A percentile compares a stretch with the other conserved stretches of the same genome.
Evolutionary conservation across 1,140 invertebrate species (phyloP).

Genomic region (Temnothorax nylanderi): DNA sequence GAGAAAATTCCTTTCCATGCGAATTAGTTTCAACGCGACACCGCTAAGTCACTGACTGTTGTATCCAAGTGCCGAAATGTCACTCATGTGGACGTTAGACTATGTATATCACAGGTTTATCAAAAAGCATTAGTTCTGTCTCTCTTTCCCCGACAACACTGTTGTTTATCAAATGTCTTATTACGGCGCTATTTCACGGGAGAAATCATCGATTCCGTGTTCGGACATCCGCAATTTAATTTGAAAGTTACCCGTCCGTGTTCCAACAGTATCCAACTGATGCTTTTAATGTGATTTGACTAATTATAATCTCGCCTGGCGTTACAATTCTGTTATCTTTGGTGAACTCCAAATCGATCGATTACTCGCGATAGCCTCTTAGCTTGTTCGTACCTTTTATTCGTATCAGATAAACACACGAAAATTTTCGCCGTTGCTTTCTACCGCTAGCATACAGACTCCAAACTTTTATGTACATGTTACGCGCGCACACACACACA

Average conservation of each 20-base stretch:
- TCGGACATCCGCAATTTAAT: neutral
- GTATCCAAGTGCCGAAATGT: neutral
- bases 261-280: neutral
- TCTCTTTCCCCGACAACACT: neutral
- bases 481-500: too few relatives aligned
- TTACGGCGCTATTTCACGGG: conserved; percentile 5
- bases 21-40: neutral
- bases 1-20: neutral
- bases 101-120: neutral
- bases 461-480: too few relatives aligned
- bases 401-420: neutral
- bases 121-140: neutral
- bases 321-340: conserved; percentile 16
- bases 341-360: neutral
- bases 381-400: neutral
- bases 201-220: conserved; percentile 9
- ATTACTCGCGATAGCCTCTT: neutral
- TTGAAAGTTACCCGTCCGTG: neutral
- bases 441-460: neutral
- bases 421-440: neutral
- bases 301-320: conserved; percentile 15
- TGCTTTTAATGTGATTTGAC: conserved; percentile 10
- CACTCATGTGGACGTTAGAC: neutral
- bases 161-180: neutral
- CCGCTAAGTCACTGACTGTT: too few relatives aligned